Evolutionary conservation across 2,797 vertebrate genomes (phyloP).

Genomic region (Spheniscus humboldti): DNA sequence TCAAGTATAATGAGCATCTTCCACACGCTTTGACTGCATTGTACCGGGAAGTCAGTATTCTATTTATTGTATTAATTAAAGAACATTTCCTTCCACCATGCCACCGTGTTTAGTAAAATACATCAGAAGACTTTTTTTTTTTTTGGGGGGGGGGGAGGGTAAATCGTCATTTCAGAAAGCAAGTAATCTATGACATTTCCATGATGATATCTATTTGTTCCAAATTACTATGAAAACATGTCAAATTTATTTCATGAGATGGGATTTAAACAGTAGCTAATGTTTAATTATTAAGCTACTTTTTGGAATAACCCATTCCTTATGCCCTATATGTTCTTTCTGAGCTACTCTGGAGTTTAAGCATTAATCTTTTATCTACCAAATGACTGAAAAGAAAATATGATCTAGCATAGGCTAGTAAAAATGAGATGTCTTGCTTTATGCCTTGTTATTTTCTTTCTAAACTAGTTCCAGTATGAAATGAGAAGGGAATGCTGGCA

Average conservation of each 20-base stretch:
- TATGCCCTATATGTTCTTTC: neutral
- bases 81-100: neutral
- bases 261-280: constrained; percentile 16
- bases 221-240: constrained; percentile 23
- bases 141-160: fast-evolving
- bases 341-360: neutral
- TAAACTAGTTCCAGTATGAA: neutral
- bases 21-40: neutral
- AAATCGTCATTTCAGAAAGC: neutral
- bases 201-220: neutral
- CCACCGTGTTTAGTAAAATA: constrained; percentile 5
- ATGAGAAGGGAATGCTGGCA: neutral
- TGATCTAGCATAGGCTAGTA: neutral
- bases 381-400: neutral
- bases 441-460: neutral
- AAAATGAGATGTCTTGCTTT: neutral
- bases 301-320: neutral
- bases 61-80: constrained; percentile 46
- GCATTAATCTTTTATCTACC: neutral
- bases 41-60: constrained; percentile 1
- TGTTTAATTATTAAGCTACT: neutral
- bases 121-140: neutral
- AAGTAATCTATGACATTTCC: constrained; percentile 36
- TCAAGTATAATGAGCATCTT: constrained; percentile 24
- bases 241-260: neutral